A percentile compares a stretch with the other conserved stretches of the same genome.
Evolutionary conservation across 2,797 vertebrate species (phyloP).

Genomic region (Rhabdophis nuchalis): DNA sequence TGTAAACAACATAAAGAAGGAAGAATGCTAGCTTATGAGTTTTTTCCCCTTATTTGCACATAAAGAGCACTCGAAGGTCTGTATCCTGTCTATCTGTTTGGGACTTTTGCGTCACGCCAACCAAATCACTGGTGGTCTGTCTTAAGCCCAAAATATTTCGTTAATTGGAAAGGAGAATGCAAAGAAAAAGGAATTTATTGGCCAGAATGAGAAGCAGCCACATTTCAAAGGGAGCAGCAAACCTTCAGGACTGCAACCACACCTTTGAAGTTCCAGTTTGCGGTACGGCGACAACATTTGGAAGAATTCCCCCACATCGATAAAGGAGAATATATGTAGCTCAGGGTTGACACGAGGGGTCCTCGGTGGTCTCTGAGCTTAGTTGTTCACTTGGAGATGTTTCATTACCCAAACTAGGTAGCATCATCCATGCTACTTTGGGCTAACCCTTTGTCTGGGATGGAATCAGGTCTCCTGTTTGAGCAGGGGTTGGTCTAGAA

Average conservation of each 20-base stretch:
- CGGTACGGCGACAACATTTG: neutral
- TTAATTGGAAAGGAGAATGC: neutral
- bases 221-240: neutral
- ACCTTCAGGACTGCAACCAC: no score
- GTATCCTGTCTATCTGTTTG: neutral
- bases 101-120: neutral
- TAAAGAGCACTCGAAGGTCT: neutral
- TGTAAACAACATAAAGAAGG: conserved; percentile 17
- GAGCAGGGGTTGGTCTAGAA: no score
- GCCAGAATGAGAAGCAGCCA: neutral
- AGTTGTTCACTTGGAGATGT: neutral
- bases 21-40: neutral
- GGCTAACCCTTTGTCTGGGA: neutral
- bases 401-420: neutral
- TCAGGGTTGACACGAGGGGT: neutral
- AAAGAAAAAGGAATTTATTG: neutral
- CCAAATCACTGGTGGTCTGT: neutral
- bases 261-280: neutral
- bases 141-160: neutral
- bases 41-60: neutral
- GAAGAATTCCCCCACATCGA: neutral
- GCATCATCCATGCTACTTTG: neutral
- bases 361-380: neutral
- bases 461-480: no score
- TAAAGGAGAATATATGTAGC: neutral